phyloP scores from a whole-genome alignment of 2,797 vertebrate genomes.

The Chelidonichthys spinosus region DNA sequence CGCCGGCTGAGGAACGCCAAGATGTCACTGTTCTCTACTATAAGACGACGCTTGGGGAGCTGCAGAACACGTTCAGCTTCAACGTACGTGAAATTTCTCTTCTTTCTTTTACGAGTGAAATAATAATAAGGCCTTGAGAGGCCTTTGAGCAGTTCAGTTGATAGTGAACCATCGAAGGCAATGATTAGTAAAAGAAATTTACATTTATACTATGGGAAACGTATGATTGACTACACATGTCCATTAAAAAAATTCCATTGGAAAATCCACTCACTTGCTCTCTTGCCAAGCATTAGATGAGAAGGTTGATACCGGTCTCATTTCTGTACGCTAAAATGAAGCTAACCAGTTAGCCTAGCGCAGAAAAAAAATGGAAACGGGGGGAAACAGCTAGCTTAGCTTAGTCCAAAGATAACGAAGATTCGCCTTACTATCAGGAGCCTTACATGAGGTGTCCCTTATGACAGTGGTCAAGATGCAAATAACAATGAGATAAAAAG shows the following conservation, averaged over 20 bases:
- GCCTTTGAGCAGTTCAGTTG: no score
- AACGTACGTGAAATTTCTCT: conserved; percentile 84
- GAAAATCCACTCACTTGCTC: not conserved
- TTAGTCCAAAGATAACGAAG: not conserved
- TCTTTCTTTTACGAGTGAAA: not conserved
- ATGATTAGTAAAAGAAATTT: not conserved
- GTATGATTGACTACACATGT: not conserved
- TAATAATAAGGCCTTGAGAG: no score
- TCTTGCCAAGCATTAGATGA: no score
- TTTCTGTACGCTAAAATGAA: not conserved
- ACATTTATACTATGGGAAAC: not conserved
- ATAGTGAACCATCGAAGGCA: no score
- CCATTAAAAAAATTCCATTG: not conserved
- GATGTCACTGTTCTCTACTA: conserved; percentile 94
- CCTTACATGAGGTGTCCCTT: no score
- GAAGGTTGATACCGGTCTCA: not conserved
- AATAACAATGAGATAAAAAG: not conserved
- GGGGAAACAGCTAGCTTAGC: not conserved
- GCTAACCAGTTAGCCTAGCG: not conserved
- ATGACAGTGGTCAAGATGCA: not conserved
- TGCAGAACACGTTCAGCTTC: conserved; percentile 88
- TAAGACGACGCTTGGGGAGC: conserved; percentile 90
- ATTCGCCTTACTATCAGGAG: no score
- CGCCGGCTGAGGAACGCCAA: conserved; percentile 91
- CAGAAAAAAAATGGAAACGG: not conserved